These are phyloP conservation scores for Pelusios castaneus DNA, from an alignment of 2,113 vertebrate genomes.

Conservation along the genomic window DNA sequence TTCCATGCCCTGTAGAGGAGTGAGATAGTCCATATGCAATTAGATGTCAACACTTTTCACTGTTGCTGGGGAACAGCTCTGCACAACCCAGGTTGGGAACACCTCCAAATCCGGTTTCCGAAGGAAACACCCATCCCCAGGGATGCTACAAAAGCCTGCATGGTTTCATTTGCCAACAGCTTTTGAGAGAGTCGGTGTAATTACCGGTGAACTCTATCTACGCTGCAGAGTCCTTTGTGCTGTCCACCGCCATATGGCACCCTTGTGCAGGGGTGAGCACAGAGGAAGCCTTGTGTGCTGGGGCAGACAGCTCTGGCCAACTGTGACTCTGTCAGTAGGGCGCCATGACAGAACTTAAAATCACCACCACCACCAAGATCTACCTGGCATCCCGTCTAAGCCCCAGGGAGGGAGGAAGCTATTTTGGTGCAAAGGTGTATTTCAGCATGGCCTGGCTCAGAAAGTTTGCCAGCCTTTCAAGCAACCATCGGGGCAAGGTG, in stretches of 20 bases:
- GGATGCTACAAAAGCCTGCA: accelerated
- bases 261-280: accelerated
- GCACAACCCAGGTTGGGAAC: not conserved
- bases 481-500: not conserved
- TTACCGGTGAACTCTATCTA: accelerated
- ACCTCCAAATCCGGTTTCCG: not conserved
- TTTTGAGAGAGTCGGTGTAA: accelerated
- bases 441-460: not conserved
- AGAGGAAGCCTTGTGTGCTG: not conserved
- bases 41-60: not conserved
- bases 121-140: not conserved
- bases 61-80: slow-evolving; percentile 27
- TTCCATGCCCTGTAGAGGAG: not conserved
- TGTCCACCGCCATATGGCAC: not conserved
- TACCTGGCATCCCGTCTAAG: not conserved
- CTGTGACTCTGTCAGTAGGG: not conserved
- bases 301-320: not conserved
- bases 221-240: accelerated
- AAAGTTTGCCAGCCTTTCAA: not conserved
- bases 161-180: accelerated
- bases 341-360: not conserved
- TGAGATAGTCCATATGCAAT: not conserved
- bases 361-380: not conserved
- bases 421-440: not conserved
- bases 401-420: not conserved